Percentiles rank a stretch among this genome's conserved stretches.
Evolutionary conservation across 2,113 vertebrate species (phyloP).

Genomic region (Gnathonemus longibarbis): DNA sequence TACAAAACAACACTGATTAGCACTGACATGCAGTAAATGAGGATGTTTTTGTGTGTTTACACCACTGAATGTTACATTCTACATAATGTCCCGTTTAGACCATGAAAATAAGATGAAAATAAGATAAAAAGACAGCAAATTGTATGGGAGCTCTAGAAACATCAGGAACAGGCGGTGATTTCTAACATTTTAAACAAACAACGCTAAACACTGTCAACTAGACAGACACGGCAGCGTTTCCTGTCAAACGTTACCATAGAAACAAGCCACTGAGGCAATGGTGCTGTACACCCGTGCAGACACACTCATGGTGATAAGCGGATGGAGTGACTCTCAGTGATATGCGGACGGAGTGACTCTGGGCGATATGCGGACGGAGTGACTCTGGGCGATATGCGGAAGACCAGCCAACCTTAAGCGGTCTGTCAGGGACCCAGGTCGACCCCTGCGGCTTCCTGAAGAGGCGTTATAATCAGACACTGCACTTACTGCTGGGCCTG

Average conservation of each 20-base stretch:
- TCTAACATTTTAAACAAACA: constrained; percentile 37
- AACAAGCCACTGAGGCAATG: not conserved
- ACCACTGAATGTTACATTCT: constrained; percentile 1
- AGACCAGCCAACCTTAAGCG: not conserved
- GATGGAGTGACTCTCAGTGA: not conserved
- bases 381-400: not conserved
- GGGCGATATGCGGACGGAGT: no score
- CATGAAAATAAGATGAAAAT: constrained; percentile 41
- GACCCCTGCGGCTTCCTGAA: not conserved
- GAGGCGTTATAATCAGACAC: not conserved
- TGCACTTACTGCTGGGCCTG: not conserved
- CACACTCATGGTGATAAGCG: not conserved
- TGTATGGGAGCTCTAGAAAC: constrained; percentile 4
- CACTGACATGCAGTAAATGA: not conserved
- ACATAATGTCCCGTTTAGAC: constrained; percentile 54
- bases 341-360: not conserved
- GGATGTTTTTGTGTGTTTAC: constrained; percentile 37
- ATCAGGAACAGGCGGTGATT: constrained; percentile 40
- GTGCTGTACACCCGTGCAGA: not conserved
- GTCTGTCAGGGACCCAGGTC: not conserved
- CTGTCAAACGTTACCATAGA: not conserved
- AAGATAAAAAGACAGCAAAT: not conserved
- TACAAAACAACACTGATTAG: not conserved
- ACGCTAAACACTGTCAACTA: not conserved
- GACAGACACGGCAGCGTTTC: not conserved